Conservation (phyloP, 2,113 vertebrate genomes). For the Genyomyrus donnyi region DNA sequence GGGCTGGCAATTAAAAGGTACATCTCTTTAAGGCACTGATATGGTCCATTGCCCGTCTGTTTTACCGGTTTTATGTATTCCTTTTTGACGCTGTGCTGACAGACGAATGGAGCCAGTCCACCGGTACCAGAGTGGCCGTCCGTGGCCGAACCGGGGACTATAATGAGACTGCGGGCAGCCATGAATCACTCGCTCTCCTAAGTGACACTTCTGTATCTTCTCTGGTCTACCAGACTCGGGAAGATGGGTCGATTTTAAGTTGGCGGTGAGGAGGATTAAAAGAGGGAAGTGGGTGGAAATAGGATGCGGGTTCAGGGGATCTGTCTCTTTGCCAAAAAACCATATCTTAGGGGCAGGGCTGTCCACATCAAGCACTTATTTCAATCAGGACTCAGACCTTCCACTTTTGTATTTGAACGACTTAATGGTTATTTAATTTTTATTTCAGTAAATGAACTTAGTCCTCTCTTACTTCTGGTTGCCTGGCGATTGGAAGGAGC, state of each 20-base stretch:
- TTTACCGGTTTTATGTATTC: background rate
- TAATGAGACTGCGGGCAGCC: conserved; percentile 19
- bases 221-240: background rate
- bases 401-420: background rate
- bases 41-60: background rate
- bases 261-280: background rate
- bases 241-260: background rate
- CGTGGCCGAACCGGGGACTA: background rate
- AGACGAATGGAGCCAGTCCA: background rate
- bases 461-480: background rate
- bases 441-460: background rate
- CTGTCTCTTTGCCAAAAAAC: background rate
- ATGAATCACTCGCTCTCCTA: conserved; percentile 3
- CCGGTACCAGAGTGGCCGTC: background rate
- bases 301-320: background rate
- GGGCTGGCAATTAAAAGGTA: background rate
- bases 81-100: background rate
- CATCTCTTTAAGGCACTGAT: background rate
- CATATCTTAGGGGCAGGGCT: background rate
- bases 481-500: too few species aligned
- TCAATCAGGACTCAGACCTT: background rate
- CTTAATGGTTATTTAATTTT: background rate
- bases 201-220: background rate
- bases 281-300: background rate
- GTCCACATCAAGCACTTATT: background rate